Conservation (phyloP, 2,797 vertebrate species). For the Enteromius viviparus region DNA sequence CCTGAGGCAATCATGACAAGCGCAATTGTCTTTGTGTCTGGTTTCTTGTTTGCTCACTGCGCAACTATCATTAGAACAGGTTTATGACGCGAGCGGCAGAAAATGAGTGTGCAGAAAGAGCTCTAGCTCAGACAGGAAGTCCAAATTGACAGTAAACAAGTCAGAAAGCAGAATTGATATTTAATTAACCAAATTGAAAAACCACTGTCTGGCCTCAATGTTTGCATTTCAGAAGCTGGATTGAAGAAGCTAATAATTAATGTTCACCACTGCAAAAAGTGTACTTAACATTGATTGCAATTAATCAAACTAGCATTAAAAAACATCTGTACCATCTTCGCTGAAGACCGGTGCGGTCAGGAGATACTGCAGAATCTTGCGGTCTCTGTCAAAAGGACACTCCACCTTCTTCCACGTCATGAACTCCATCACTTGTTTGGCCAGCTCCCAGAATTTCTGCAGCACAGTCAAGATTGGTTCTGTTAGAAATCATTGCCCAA, state of each 20-base stretch:
- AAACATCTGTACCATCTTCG: constrained; percentile 84
- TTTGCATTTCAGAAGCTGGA: background rate
- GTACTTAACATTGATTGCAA: background rate
- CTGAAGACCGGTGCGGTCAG: constrained; percentile 88
- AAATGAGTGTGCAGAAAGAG: constrained; percentile 17
- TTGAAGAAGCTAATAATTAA: background rate
- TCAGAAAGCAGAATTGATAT: background rate
- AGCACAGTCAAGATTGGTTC: constrained; percentile 4
- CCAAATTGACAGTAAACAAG: background rate
- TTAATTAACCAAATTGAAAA: background rate
- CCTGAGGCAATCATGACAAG: constrained; percentile 36
- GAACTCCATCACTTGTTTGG: constrained; percentile 93
- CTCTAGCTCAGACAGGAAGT: constrained; percentile 10
- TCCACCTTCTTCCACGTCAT: constrained; percentile 95
- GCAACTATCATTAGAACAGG: constrained; percentile 28
- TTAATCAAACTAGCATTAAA: background rate
- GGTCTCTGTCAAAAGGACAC: constrained; percentile 92
- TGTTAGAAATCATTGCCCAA: constrained; percentile 20
- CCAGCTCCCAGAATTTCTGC: constrained; percentile 95
- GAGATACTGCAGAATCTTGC: constrained; percentile 90
- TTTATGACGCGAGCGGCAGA: constrained; percentile 5
- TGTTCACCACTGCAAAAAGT: background rate
- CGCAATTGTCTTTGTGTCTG: constrained; percentile 19
- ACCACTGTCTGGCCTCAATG: background rate
- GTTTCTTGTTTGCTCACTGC: constrained; percentile 11